Percentiles rank a stretch among this genome's conserved stretches.
Evolutionary conservation across 2,888 invertebrate genomes (phyloP).

Genomic region (Polyommatus icarus): DNA sequence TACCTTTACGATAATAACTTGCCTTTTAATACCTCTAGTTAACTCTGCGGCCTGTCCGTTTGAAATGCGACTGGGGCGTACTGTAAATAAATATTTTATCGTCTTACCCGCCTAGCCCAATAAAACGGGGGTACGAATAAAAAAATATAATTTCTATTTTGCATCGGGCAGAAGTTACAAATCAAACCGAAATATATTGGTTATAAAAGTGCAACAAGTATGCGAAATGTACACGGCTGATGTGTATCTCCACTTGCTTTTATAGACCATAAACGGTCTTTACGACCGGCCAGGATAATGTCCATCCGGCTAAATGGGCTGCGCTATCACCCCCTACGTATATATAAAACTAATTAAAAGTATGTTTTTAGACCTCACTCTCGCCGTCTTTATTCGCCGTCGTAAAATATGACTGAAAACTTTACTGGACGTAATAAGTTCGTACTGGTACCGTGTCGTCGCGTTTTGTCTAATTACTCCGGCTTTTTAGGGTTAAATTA

Average conservation of each 20-base stretch:
- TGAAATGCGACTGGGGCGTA: slow-evolving; percentile 23
- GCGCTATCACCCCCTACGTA: slow-evolving; percentile 40
- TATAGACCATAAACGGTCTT: slow-evolving; percentile 72
- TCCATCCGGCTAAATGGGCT: slow-evolving; percentile 78
- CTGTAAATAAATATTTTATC: slow-evolving; percentile 29
- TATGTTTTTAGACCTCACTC: slow-evolving; percentile 12
- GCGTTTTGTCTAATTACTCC: background rate
- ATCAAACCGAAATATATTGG: slow-evolving; percentile 78
- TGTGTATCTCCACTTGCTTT: slow-evolving; percentile 76
- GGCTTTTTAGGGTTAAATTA: background rate
- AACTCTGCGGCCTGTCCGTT: background rate
- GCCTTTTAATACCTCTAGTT: slow-evolving; percentile 16
- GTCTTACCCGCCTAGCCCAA: slow-evolving; percentile 15
- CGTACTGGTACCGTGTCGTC: background rate
- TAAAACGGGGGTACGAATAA: slow-evolving; percentile 24
- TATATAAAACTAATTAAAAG: slow-evolving; percentile 38
- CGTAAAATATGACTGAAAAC: slow-evolving; percentile 19
- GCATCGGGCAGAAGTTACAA: slow-evolving; percentile 70
- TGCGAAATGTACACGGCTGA: slow-evolving; percentile 55
- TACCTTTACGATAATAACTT: background rate
- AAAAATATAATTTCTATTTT: slow-evolving; percentile 56
- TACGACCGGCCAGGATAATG: slow-evolving; percentile 73
- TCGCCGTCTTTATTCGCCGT: slow-evolving; percentile 19
- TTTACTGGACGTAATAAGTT: background rate
- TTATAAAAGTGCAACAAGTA: slow-evolving; percentile 80